Conservation (phyloP, 2,888 invertebrate genomes). For the Trichopria drosophilae region DNA sequence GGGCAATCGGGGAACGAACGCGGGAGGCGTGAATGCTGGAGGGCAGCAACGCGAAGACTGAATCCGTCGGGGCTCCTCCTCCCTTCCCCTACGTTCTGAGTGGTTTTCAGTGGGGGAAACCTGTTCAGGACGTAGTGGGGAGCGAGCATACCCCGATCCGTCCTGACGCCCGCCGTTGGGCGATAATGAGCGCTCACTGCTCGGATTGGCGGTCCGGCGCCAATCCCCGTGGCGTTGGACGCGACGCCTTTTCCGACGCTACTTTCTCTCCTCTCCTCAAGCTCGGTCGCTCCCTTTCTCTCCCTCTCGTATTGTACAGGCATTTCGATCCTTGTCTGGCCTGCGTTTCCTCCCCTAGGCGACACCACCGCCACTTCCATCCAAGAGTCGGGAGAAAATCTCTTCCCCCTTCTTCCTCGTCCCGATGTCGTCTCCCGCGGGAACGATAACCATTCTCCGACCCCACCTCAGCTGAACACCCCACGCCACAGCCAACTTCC, state of each 20-base stretch:
- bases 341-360: constrained; percentile 6
- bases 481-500: constrained; percentile 29
- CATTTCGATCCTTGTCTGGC: constrained; percentile 22
- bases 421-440: constrained; percentile 25
- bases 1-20: constrained; percentile 49
- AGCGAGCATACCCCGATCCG: constrained; percentile 53
- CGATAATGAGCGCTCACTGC: constrained; percentile 56
- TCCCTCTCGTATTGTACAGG: constrained; percentile 26
- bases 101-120: no score
- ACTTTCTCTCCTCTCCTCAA: constrained; percentile 27
- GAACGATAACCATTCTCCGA: constrained; percentile 3
- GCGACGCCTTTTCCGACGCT: constrained; percentile 61
- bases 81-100: constrained; percentile 49
- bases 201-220: constrained; percentile 58
- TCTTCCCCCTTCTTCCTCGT: constrained; percentile 24
- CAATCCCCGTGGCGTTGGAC: constrained; percentile 58
- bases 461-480: neutral
- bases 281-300: constrained; percentile 19
- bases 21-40: constrained; percentile 59
- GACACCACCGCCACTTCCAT: constrained; percentile 19
- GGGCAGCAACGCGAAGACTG: constrained; percentile 57
- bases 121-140: no score
- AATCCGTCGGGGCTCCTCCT: constrained; percentile 53
- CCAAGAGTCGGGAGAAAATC: constrained; percentile 10
- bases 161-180: constrained; percentile 48